Base-by-base conservation (phyloP, 2,888 invertebrate species). In the Frankliniella intonsa region DNA sequence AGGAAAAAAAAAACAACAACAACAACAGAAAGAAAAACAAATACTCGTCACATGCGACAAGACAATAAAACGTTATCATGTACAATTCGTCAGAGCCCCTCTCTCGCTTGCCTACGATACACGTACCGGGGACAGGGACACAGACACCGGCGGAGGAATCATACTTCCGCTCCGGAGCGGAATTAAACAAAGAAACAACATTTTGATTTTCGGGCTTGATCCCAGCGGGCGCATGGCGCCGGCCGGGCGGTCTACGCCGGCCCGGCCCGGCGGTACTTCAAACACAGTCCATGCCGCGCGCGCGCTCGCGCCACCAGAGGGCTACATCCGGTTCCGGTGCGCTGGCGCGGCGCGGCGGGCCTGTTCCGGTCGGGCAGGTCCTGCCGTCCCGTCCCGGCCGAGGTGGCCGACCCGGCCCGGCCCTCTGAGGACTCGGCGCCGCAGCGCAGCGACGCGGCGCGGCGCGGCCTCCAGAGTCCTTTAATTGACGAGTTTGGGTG, bases 171-270 rank as follows among this genome's bases (percentile, higher is more conserved):
- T 38, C 38, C 62, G n/a, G 14, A 51, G 14, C 65, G n/a, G 22
- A 69, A 1, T 25, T 12, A 25, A 76, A 76, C 25, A 76, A 25
- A 38, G 2, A 38, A 76, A 76, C 25, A 76, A 76, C 69, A 25
- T 76, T 76, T 76, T 76, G 17, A 25, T 25, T 76, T 76, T 76
- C 25, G 69, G 69, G 69, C 69, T 76, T 76, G 69, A 76, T 25
- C 69, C 69, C 22, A 25, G 22, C 22, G 69, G 69, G n/a, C 2
- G 25, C 69, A 25, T 12, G 10, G 55, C 14, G 55, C 55, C 17
- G 5, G 55, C 0, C 69, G 69, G 22, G 69, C 69, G 3, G 55
- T 55, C n/a, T 5, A 14, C 55, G 14, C 55, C n/a, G n/a, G n/a
- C 0, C 55, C 14, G 55, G 5, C 0, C 55, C 55, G 55, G 55